Evolutionary conservation across 2,888 invertebrate species (phyloP), one percentile per base, ranked within the genome.

Genomic region (Limnephilus rhombicus): DNA sequence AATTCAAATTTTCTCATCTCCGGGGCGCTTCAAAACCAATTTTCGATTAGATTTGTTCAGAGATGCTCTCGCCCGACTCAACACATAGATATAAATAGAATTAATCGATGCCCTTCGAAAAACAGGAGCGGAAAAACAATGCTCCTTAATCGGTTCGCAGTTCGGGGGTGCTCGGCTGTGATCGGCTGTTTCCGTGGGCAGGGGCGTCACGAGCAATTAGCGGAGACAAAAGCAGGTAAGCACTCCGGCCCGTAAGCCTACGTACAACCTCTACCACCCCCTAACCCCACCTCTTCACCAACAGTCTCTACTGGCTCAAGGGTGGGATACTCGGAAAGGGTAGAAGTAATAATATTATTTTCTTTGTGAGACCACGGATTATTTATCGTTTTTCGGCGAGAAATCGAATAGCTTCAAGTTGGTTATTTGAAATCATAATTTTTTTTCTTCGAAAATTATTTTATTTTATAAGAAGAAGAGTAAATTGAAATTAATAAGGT

Each of bases 161-260:
- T 41, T 88, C 68, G 88, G 89, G 41, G 29, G 82, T 45, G 31
- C 81, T 81, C 89, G 89, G n/a, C 81, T n/a, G 15, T 31, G 45
- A 81, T 89, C 89, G 89, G 82, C 7, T 31, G 82, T 89, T 89
- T 89, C 89, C 89, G 89, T 89, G 45, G 29, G 13, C 80, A 29
- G 89, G 81, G 89, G 89, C 82, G 89, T 89, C 49, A n/a, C 89
- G 81, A 82, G 89, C 89, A 89, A 89, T 89, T 89, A 89, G 89
- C 89, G 89, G 29, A 89, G 82, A 89, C 89, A 89, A 89, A 81
- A 89, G 89, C 89, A 89, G 89, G 89, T 89, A 82, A 81, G 89
- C 41, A 89, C 81, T 89, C 15, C 29, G 29, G 24, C 41, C 49
- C 89, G 80, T 41, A 81, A 89, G 89, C 45, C 89, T 45, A 29